Evolutionary conservation across 2,797 vertebrate species (phyloP).

Genomic region (Catharus ustulatus): DNA sequence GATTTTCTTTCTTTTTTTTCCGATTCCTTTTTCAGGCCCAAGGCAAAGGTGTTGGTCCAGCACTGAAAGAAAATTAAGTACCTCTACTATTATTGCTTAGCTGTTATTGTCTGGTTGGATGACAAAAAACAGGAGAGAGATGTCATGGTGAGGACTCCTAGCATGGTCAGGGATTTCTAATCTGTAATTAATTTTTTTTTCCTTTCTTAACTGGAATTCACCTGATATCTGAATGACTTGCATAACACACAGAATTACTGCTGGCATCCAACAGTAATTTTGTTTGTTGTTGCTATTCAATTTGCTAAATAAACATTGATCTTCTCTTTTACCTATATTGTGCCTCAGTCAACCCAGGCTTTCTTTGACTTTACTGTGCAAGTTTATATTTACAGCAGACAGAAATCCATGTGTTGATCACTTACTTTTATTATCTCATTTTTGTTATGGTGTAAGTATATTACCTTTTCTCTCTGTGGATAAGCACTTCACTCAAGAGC

Average conservation of each 20-base stretch:
- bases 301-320: neutral
- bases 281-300: neutral
- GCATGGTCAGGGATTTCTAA: neutral
- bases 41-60: neutral
- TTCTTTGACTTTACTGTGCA: neutral
- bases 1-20: neutral
- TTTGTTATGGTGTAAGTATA: neutral
- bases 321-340: neutral
- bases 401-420: neutral
- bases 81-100: neutral
- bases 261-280: neutral
- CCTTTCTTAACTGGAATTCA: neutral
- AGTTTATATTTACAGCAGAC: neutral
- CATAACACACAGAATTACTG: neutral
- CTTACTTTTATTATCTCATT: neutral
- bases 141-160: neutral
- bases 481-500: neutral
- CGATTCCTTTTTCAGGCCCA: neutral
- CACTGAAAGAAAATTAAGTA: neutral
- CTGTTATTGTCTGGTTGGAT: neutral
- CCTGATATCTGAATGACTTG: neutral
- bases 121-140: neutral
- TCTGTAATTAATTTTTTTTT: neutral
- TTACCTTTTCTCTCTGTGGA: neutral
- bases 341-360: neutral